A percentile compares a stretch with the other conserved stretches of the same genome.
Conservation (phyloP, 2,113 vertebrate species). For the Drymodes brunneopygia region DNA sequence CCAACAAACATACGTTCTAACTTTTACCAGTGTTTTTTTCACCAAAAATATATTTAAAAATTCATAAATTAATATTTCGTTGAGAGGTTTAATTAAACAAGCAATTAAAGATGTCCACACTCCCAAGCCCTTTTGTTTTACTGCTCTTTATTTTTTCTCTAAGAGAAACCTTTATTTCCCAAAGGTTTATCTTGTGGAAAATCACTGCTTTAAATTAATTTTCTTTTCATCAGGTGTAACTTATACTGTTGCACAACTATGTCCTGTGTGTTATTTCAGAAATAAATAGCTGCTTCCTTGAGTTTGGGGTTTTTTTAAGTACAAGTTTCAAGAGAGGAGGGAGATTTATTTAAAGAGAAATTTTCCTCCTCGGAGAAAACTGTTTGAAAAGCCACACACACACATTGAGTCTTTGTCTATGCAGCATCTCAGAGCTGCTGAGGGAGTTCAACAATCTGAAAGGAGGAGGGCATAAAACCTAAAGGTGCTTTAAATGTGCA, state of each 20-base stretch:
- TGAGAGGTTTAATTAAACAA: background rate
- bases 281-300: constrained; percentile 58
- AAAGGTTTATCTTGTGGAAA: constrained; percentile 57
- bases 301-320: background rate
- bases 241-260: constrained; percentile 26
- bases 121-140: background rate
- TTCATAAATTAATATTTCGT: background rate
- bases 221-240: constrained; percentile 47
- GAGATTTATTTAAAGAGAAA: constrained; percentile 58
- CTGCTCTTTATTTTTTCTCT: constrained; percentile 43
- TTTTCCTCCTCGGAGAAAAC: constrained; percentile 61
- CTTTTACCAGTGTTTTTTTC: background rate
- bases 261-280: constrained; percentile 56
- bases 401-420: constrained; percentile 50
- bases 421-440: constrained; percentile 33
- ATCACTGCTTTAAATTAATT: constrained; percentile 47
- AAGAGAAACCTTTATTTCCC: constrained; percentile 53
- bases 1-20: background rate
- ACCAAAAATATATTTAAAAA: background rate
- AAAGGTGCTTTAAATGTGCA: background rate
- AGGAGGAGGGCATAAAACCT: background rate
- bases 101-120: background rate
- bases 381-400: constrained; percentile 55
- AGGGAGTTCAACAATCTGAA: constrained; percentile 18
- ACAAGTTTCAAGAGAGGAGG: background rate